Base-by-base conservation (phyloP, 2,888 invertebrate genomes). In the Noctua pronuba region DNA sequence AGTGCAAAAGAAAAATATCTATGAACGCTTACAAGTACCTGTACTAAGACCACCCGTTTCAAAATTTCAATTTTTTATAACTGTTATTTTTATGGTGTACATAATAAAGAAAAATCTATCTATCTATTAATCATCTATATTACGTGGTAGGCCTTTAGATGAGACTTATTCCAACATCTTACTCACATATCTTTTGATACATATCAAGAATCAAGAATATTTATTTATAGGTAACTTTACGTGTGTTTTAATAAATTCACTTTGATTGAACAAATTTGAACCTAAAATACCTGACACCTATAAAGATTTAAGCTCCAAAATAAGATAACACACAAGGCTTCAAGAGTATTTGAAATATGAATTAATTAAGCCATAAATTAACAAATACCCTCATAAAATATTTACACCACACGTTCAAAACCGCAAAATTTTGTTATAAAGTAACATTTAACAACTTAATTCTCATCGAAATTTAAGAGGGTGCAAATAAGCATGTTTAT, bases 401-500 rank as follows among this genome's bases (percentile, higher is more conserved):
- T 82, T 76, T 52, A 60, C 49, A 68, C 31, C 49, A 62, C 21
- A 28, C 62, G 46, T 55, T 65, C 11, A 31, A 64, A 72, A 80
- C 68, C 35, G 18, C 72, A 64, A 60, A 18, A 52, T 75, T 73
- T 79, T 24, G 65, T 75, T 60, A 49, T 75, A 75, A 76, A 79
- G 66, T 76, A 65, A 79, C 68, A 82, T 83, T 85, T 86, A 80
- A 85, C 65, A 77, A 81, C 70, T 75, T 81, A 82, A 89, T 82
- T 82, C 74, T 79, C 76, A 77, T 68, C 75, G 60, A 86, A 88
- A 86, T 87, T 88, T 87, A 86, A 90, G 65, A 65, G 65, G 65
- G 65, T 65, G 38, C 38, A n/a, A 64, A 41, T 16, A 65, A 41
- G n/a, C 64, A 13, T 41, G 86, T 65, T 58, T 16, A 21, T 49